A percentile compares a stretch with the other conserved stretches of the same genome.
Conservation (phyloP, 2,113 vertebrate genomes). For the Ancistrus triradiatus region DNA sequence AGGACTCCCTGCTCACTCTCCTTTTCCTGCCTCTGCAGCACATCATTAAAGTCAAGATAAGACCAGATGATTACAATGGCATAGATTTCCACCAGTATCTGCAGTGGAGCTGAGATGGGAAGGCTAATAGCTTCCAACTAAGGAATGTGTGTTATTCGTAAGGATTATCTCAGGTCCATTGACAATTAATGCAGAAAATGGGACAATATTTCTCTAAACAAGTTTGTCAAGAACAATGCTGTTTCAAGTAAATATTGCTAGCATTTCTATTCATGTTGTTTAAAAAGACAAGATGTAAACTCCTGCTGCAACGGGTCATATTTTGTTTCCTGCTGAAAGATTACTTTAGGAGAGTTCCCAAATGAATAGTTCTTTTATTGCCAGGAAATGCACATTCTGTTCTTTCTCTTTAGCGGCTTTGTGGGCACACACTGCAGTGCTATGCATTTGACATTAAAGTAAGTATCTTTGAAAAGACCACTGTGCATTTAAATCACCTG, state of each 20-base stretch:
- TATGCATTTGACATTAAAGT: constrained; percentile 65
- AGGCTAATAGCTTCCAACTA: too few species aligned
- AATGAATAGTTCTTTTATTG: constrained; percentile 29
- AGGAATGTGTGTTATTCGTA: too few species aligned
- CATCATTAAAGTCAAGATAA: constrained; percentile 50
- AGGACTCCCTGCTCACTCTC: constrained; percentile 41
- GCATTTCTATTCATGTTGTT: too few species aligned
- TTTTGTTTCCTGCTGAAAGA: constrained; percentile 1
- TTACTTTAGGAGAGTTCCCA: constrained; percentile 25
- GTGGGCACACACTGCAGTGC: constrained; percentile 48
- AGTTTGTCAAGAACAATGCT: too few species aligned
- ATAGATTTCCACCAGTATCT: constrained; percentile 30
- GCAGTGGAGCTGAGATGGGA: constrained; percentile 19
- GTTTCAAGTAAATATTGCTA: too few species aligned
- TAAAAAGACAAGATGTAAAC: too few species aligned
- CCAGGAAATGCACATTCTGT: constrained; percentile 45
- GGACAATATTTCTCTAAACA: too few species aligned
- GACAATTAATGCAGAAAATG: too few species aligned
- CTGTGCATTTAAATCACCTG: constrained; percentile 62
- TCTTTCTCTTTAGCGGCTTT: constrained; percentile 51
- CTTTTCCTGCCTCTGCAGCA: constrained; percentile 29
- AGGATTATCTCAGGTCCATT: too few species aligned
- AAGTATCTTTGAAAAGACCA: constrained; percentile 63
- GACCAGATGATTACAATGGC: constrained; percentile 49
- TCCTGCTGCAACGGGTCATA: not conserved